phyloP scores from a whole-genome alignment of 2,797 vertebrate genomes.

The Simalia tracyae region DNA sequence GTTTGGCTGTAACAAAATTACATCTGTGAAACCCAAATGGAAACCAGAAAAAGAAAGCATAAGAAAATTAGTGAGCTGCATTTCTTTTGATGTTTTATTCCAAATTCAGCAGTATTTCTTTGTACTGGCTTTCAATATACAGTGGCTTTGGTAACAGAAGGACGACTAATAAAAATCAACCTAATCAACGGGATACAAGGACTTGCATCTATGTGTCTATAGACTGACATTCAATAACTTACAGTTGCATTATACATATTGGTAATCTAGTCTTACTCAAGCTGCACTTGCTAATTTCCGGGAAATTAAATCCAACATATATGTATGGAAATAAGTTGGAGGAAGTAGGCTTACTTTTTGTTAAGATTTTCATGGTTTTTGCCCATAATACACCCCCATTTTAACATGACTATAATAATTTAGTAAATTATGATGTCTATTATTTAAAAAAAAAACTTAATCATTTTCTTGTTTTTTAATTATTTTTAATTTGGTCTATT shows the following conservation, averaged over 20 bases:
- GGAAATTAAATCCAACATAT: too few species aligned
- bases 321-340: too few species aligned
- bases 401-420: too few species aligned
- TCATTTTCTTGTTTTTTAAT: too few species aligned
- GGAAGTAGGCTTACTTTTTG: too few species aligned
- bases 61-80: constrained; percentile 13
- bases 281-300: too few species aligned
- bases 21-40: constrained; percentile 36
- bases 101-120: constrained; percentile 49
- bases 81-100: constrained; percentile 22
- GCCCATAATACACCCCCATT: too few species aligned
- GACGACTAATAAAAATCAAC: constrained; percentile 24
- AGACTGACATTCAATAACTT: constrained; percentile 13
- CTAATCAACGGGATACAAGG: constrained; percentile 12
- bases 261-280: neutral
- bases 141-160: constrained; percentile 19
- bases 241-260: neutral
- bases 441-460: too few species aligned
- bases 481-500: too few species aligned
- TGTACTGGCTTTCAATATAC: constrained; percentile 25
- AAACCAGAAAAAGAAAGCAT: constrained; percentile 38
- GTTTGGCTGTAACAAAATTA: constrained; percentile 35
- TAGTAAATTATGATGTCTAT: too few species aligned
- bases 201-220: constrained; percentile 8
- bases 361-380: too few species aligned